phyloP scores from a whole-genome alignment of 2,797 vertebrate species.

The Hemitrygon akajei region DNA sequence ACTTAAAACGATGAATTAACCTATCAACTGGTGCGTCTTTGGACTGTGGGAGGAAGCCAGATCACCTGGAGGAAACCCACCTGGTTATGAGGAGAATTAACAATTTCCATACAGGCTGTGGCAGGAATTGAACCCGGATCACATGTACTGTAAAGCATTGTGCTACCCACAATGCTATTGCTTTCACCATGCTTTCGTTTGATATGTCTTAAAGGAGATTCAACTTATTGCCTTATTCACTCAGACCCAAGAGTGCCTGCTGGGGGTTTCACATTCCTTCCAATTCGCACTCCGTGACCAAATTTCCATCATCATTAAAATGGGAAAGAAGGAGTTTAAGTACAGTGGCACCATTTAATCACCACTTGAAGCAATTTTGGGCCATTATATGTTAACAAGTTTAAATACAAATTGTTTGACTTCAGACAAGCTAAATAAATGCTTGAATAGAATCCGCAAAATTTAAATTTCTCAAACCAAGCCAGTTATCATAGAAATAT shows the following conservation, averaged over 20 bases:
- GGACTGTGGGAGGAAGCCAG: too few relatives aligned
- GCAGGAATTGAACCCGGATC: too few relatives aligned
- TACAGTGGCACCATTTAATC: not conserved
- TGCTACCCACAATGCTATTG: too few relatives aligned
- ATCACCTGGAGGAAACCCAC: too few relatives aligned
- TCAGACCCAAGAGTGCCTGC: not conserved
- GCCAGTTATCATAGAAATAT: conserved; percentile 14
- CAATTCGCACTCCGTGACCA: not conserved
- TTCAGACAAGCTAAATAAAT: not conserved
- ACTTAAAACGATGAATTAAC: too few relatives aligned
- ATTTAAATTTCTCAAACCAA: conserved; percentile 21
- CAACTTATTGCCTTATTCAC: not conserved
- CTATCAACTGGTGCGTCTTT: too few relatives aligned
- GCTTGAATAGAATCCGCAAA: not conserved
- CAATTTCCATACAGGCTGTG: too few relatives aligned
- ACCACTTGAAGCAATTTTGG: not conserved
- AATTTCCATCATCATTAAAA: not conserved
- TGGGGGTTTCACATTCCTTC: not conserved
- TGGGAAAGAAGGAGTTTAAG: too few relatives aligned
- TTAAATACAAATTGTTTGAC: not conserved
- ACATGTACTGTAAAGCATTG: too few relatives aligned
- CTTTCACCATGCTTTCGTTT: not conserved
- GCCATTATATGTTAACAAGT: not conserved
- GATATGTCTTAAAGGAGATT: not conserved
- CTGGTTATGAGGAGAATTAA: too few relatives aligned